Percentiles rank a stretch among this genome's conserved stretches.
Conservation (phyloP, 1,140 invertebrate genomes). For the Spodoptera litura region DNA sequence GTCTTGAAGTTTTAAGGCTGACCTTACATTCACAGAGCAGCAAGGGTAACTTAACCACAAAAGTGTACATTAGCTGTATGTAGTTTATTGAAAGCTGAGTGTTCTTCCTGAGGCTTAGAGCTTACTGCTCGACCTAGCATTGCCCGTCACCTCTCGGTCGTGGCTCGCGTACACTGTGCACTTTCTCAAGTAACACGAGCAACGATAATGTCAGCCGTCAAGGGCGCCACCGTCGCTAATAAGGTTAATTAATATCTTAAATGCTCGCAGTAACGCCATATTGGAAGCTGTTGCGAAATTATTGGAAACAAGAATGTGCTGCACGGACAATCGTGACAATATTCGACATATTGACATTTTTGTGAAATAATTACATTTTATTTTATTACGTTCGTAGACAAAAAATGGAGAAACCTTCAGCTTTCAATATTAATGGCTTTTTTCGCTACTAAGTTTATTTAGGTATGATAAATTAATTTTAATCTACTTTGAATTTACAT, state of each 20-base stretch:
- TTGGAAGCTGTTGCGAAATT: slow-evolving; percentile 2
- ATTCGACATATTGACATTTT: not conserved
- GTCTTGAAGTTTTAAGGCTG: no score
- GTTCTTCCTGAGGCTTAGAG: no score
- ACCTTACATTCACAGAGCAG: no score
- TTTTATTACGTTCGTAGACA: not conserved
- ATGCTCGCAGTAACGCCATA: not conserved
- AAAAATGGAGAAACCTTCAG: not conserved
- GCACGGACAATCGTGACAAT: not conserved
- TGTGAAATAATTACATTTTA: not conserved
- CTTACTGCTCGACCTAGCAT: no score
- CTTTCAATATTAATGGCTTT: no score
- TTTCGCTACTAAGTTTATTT: no score
- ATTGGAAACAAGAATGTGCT: not conserved
- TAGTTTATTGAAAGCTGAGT: no score
- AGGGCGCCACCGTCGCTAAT: slow-evolving; percentile 14
- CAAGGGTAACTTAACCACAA: no score
- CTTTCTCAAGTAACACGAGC: slow-evolving; percentile 3
- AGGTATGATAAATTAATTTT: no score
- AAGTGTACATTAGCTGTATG: no score
- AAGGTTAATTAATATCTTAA: slow-evolving; percentile 40
- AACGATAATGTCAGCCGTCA: slow-evolving; percentile 13
- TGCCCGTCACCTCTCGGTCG: not conserved
- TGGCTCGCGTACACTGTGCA: not conserved
- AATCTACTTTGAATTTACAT: no score